Evolutionary conservation across 2,888 invertebrate genomes (phyloP).

Genomic region (Drosophila multiciliata): DNA sequence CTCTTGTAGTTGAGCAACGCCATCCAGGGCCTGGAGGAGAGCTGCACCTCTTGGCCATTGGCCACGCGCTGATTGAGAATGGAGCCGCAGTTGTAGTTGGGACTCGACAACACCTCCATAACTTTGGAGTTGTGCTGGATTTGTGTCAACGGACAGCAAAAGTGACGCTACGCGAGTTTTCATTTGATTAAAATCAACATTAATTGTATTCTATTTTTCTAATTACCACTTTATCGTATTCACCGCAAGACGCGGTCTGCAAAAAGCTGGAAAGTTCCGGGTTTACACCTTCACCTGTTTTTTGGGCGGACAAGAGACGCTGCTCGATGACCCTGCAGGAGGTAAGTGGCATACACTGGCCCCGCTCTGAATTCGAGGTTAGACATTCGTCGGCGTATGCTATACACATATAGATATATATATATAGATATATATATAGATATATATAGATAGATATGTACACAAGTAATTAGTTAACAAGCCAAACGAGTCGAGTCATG

Average conservation of each 20-base stretch:
- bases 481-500: constrained; percentile 29
- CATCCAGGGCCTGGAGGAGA: constrained; percentile 79
- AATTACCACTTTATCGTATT: constrained; percentile 55
- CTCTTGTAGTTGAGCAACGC: constrained; percentile 65
- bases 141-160: constrained; percentile 67
- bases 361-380: constrained; percentile 58
- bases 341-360: constrained; percentile 71
- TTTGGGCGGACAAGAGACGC: constrained; percentile 38
- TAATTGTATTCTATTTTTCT: background rate
- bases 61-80: constrained; percentile 63
- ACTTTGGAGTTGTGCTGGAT: constrained; percentile 73
- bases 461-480: constrained; percentile 35
- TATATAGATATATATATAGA: constrained; percentile 1
- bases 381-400: constrained; percentile 71
- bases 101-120: constrained; percentile 47
- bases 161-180: constrained; percentile 58
- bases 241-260: constrained; percentile 59
- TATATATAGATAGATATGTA: constrained; percentile 18
- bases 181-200: background rate
- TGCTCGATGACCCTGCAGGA: constrained; percentile 68
- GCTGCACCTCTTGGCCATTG: constrained; percentile 68
- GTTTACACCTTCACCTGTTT: constrained; percentile 21
- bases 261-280: constrained; percentile 51
- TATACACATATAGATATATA: constrained; percentile 27
- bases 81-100: constrained; percentile 59